phyloP scores from a whole-genome alignment of 1,140 invertebrate genomes.

The Rhagoletis zephyria region DNA sequence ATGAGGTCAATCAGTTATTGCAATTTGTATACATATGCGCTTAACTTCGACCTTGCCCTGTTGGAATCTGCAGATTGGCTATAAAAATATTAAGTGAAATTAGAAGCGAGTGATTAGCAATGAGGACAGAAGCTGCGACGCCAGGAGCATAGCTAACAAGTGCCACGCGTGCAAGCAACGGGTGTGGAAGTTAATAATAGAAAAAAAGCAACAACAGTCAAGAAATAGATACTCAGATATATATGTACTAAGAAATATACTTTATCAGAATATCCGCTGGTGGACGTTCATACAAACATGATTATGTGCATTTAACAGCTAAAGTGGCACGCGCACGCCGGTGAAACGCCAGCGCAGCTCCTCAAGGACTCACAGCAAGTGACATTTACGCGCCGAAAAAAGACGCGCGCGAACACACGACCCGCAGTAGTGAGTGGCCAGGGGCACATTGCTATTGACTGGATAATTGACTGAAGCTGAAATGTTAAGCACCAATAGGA shows the following conservation, averaged over 20 bases:
- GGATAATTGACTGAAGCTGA: conserved; percentile 22
- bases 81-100: background rate
- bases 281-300: background rate
- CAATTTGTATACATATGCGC: too few species aligned
- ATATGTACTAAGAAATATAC: too few species aligned
- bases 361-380: conserved; percentile 37
- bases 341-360: background rate
- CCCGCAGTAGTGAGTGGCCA: background rate
- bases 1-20: conserved; percentile 2
- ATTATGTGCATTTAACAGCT: background rate
- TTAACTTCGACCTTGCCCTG: background rate
- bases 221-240: background rate
- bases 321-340: conserved; percentile 35
- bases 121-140: background rate
- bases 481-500: background rate
- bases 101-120: background rate
- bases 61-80: conserved; percentile 1
- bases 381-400: conserved; percentile 12
- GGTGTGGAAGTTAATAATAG: background rate
- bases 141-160: conserved; percentile 10
- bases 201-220: background rate
- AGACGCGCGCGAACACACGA: background rate
- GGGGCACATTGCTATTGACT: conserved; percentile 36
- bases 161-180: conserved; percentile 6
- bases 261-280: background rate